Conservation (phyloP, 2,797 vertebrate species). For the Enoplosus armatus region DNA sequence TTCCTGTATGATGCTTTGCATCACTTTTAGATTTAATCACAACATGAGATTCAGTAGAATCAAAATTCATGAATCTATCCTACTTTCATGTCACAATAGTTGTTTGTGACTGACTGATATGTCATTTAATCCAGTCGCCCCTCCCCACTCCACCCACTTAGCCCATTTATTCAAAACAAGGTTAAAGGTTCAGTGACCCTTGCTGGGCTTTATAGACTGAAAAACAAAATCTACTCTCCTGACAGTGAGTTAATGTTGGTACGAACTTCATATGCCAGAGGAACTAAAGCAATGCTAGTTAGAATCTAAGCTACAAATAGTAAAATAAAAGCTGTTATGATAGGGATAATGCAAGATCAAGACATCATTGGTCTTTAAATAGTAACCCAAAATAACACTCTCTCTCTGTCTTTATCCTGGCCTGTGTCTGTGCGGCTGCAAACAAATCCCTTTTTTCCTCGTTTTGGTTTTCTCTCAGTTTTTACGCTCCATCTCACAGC, state of each 20-base stretch:
- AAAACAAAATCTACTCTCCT: not conserved
- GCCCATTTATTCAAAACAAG: constrained; percentile 49
- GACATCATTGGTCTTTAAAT: constrained; percentile 17
- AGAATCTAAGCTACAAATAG: not conserved
- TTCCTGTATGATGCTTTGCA: not conserved
- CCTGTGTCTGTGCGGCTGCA: constrained; percentile 9
- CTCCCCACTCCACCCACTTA: constrained; percentile 29
- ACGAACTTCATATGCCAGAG: not conserved
- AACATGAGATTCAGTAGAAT: not conserved
- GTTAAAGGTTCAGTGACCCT: constrained; percentile 26
- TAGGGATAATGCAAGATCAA: constrained; percentile 13
- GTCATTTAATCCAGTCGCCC: constrained; percentile 52
- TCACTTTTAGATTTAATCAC: not conserved
- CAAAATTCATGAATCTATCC: not conserved
- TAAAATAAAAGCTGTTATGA: not conserved
- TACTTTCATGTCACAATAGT: constrained; percentile 28
- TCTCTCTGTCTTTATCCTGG: constrained; percentile 23
- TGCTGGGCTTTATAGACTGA: not conserved
- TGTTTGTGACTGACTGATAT: constrained; percentile 40
- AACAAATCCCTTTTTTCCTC: constrained; percentile 37
- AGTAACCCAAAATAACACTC: constrained; percentile 5
- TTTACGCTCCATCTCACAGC: constrained; percentile 22
- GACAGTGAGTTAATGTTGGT: not conserved
- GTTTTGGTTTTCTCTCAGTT: constrained; percentile 37
- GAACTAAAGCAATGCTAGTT: not conserved